Evolutionary conservation across 2,797 vertebrate genomes (phyloP), one percentile per base, ranked within the genome.

Genomic region (Thunnus albacares): DNA sequence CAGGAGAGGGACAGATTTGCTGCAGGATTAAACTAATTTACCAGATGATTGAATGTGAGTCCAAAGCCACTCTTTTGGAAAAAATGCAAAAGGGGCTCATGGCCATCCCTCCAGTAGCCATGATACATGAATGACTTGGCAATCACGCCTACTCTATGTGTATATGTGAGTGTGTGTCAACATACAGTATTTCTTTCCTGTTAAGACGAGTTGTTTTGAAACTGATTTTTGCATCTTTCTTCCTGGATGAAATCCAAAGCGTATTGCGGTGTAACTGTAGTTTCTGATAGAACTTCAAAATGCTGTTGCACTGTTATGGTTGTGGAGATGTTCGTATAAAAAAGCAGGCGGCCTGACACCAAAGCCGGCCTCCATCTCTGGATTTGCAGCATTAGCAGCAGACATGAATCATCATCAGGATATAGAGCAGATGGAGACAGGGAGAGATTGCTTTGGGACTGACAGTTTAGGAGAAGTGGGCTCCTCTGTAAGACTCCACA

Each of bases 21-120:
- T 88, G 88, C 89, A 90, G 94, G 94, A 95, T 95, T 95, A 95
- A 94, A 94, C 93, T 94, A 93, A 95, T 95, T 95, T 95, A 95
- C 92, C 93, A 94, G 93, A 94, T 94, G 94, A 95, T 94, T 94
- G 91, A 93, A 94, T 95, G 90, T 87, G 92, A 92, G 92, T 92
- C 92, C 89, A 93, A 90, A 95, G 92, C 92, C 89, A 93, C 91
- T 93, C 93, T 93, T 89, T 92, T 92, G 91, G 90, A 91, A 91
- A 92, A 92, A 89, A 90, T 92, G 90, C 91, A 92, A 87, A 90
- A 80, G 74, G 84, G 82, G 65, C 81, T 88, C 80, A 67, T 72
- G 53, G 67, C 76, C 79, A 56, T 77, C 83, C 81, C 85, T 89
- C 81, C 75, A 70, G 71, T 76, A 82, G 82, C 81, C 85, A 90